A percentile compares a stretch with the other conserved stretches of the same genome.
Evolutionary conservation across 2,888 invertebrate species (phyloP).

Genomic region (Drosophila macrospina): DNA sequence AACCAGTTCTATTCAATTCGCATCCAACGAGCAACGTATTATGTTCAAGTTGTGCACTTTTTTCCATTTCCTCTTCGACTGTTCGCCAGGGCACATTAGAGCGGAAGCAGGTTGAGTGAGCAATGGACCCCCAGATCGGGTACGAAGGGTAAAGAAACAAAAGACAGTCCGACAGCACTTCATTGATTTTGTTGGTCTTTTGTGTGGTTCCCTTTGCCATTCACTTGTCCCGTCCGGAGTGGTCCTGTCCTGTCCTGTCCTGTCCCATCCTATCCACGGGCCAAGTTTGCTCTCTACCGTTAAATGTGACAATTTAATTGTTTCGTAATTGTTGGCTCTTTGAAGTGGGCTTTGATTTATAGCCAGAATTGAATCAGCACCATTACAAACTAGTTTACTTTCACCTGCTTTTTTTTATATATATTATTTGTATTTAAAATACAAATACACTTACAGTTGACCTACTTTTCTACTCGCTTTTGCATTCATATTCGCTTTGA

Average conservation of each 20-base stretch:
- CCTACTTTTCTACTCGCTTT: constrained; percentile 19
- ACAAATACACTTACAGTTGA: constrained; percentile 30
- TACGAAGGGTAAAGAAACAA: constrained; percentile 31
- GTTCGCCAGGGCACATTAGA: constrained; percentile 37
- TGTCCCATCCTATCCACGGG: constrained; percentile 18
- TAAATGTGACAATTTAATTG: constrained; percentile 79
- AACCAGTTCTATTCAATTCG: constrained; percentile 50
- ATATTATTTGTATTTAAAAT: neutral
- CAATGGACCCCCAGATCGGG: constrained; percentile 1
- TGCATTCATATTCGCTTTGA: constrained; percentile 6
- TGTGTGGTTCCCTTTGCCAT: constrained; percentile 52
- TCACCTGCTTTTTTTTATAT: neutral
- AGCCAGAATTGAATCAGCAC: constrained; percentile 59
- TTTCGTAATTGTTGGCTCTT: constrained; percentile 73
- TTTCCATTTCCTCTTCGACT: constrained; percentile 61
- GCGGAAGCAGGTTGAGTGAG: constrained; percentile 51
- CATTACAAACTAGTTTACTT: constrained; percentile 1
- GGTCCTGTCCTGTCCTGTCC: neutral
- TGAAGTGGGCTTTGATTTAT: constrained; percentile 62
- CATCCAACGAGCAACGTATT: constrained; percentile 59
- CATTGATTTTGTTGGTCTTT: constrained; percentile 54
- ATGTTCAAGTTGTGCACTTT: constrained; percentile 70
- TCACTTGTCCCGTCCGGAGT: constrained; percentile 7
- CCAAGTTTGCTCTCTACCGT: constrained; percentile 43
- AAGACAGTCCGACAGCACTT: constrained; percentile 36